Evolutionary conservation across 1,140 invertebrate species (phyloP), one percentile per base, ranked within the genome.

Genomic region (Caligus rogercresseyi): DNA sequence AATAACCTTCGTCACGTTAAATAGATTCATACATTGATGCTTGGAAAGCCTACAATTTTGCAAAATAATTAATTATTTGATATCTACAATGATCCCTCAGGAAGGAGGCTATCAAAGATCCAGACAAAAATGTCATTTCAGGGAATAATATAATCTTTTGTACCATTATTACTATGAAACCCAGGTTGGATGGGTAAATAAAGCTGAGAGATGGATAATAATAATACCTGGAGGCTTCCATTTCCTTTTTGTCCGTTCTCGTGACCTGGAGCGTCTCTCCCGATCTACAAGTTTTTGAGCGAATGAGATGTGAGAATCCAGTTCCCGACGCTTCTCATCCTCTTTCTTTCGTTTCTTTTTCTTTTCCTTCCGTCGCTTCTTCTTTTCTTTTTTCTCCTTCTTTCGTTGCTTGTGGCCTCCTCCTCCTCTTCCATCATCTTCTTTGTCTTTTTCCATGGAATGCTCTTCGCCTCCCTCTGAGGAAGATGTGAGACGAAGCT

Each of bases 381-480:
- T 26, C 25, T 59, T 25, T 60, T 24, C 55, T 24, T 26, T 65
- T 62, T 55, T 61, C 54, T 26, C 54, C 61, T 23, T 57, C 43
- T 18, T 64, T 55, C 31, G 43, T 63, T 26, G 52, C 60, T 18
- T 59, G 16, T 19, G 64, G 57, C 19, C 63, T 63, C 23, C 57
- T 54, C 11, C 63, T 60, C 19, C 60, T 64, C 21, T 52, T 57
- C 68, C 70, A 69, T 1, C 69, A 70, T 18, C 69, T 63, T 16
- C 43, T 43, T n/a, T 25, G 18, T 14, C 53, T 16, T 15, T 52
- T 56, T 23, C 60, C 63, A 18, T 52, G 58, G 68, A 69, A 69
- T 1, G 69, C 71, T n/a, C 69, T 61, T 4, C 24, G 52, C 11
- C 26, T n/a, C 13, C 53, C 21, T 15, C 56, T 23, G 19, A 51